These are phyloP conservation scores for Lanius collurio DNA, from an alignment of 2,113 vertebrate species.

Conservation along the genomic window DNA sequence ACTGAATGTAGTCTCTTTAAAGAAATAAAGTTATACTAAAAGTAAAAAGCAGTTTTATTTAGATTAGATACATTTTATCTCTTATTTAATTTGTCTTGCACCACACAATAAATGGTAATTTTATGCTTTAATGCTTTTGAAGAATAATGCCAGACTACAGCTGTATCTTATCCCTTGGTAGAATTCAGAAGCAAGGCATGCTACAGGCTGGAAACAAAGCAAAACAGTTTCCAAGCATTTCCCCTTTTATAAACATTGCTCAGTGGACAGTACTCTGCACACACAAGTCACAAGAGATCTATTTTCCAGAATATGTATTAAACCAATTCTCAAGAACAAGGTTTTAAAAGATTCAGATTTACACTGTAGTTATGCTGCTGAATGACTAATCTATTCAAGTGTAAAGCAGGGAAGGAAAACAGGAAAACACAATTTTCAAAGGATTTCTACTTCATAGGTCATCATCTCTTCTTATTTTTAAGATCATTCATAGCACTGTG, in stretches of 20 bases:
- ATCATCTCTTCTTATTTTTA: neutral
- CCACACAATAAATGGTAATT: neutral
- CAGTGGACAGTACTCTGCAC: neutral
- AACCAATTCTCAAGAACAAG: neutral
- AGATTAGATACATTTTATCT: neutral
- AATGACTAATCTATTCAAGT: neutral
- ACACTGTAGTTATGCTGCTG: neutral
- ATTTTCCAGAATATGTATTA: neutral
- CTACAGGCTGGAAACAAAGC: neutral
- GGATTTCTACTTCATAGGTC: slow-evolving; percentile 12
- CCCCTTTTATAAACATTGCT: neutral
- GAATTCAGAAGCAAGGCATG: neutral
- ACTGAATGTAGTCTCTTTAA: neutral
- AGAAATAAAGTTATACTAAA: neutral
- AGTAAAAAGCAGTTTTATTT: neutral
- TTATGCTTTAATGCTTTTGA: slow-evolving; percentile 5
- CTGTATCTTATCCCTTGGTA: neutral
- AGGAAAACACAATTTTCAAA: neutral
- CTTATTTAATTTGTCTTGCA: neutral
- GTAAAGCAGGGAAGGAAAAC: neutral
- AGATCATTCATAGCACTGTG: neutral
- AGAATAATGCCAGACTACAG: neutral
- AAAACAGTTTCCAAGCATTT: neutral
- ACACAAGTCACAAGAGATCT: neutral
- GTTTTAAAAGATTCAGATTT: neutral